Evolutionary conservation across 1,140 invertebrate species (phyloP).

Genomic region (Chymomyza costata): DNA sequence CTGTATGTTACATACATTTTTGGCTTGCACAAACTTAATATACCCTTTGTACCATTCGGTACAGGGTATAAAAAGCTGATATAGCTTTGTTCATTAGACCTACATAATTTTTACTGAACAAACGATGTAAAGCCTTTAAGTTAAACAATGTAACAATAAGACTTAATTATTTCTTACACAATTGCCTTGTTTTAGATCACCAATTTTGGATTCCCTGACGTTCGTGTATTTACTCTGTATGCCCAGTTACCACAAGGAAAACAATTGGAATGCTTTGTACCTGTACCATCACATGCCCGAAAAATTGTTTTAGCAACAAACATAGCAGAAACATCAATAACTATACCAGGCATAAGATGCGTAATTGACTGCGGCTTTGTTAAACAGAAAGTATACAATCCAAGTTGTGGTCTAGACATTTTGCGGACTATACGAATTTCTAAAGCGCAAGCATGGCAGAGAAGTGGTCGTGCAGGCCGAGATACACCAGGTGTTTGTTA

Average conservation of each 20-base stretch:
- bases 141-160: too few species aligned
- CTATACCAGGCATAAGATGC: constrained; percentile 94
- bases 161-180: too few species aligned
- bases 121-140: too few species aligned
- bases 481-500: constrained; percentile 90
- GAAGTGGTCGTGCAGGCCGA: constrained; percentile 92
- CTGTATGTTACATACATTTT: too few species aligned
- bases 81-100: too few species aligned
- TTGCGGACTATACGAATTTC: constrained; percentile 90
- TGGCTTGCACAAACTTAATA: too few species aligned
- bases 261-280: constrained; percentile 87
- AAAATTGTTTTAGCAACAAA: constrained; percentile 98
- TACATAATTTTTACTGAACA: too few species aligned
- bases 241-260: constrained; percentile 85
- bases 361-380: constrained; percentile 97
- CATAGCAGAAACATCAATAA: constrained; percentile 97
- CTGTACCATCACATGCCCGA: constrained; percentile 80
- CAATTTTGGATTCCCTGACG: constrained; percentile 60
- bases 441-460: constrained; percentile 94
- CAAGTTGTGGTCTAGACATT: constrained; percentile 88
- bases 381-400: constrained; percentile 88
- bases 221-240: constrained; percentile 89
- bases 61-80: too few species aligned
- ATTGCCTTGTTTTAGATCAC: too few species aligned
- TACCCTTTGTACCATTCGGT: too few species aligned